Conservation (phyloP, 2,113 vertebrate genomes). For the Leptobrachium ailaonicum region DNA sequence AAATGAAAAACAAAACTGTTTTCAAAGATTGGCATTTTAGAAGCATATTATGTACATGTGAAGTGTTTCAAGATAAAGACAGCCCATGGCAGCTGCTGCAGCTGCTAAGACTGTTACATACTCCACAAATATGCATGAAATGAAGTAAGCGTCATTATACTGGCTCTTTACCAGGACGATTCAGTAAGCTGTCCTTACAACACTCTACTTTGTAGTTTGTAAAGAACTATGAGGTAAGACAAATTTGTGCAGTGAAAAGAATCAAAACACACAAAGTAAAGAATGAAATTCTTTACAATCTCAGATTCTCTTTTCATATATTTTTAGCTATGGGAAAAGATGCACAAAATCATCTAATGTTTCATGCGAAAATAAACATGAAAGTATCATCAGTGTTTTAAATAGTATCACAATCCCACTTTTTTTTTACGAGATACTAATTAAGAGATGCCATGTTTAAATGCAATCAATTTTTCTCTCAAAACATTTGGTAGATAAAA, state of each 20-base stretch:
- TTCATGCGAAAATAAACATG: no score
- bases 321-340: no score
- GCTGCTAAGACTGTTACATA: constrained; percentile 21
- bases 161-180: constrained; percentile 11
- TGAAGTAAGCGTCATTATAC: constrained; percentile 7
- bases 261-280: background rate
- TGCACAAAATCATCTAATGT: no score
- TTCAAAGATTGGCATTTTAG: background rate
- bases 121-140: constrained; percentile 15
- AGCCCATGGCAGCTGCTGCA: constrained; percentile 19
- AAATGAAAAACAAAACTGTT: background rate
- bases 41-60: constrained; percentile 1
- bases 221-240: background rate
- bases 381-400: no score
- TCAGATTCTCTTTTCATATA: no score
- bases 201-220: constrained; percentile 1
- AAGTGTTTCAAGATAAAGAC: constrained; percentile 11
- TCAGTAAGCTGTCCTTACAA: background rate
- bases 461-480: no score
- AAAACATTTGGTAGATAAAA: no score
- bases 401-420: no score
- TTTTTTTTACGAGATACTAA: no score
- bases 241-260: background rate
- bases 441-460: no score
- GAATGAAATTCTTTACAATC: background rate